Evolutionary conservation across 2,113 vertebrate species (phyloP).

Genomic region (Gavialis gangeticus): DNA sequence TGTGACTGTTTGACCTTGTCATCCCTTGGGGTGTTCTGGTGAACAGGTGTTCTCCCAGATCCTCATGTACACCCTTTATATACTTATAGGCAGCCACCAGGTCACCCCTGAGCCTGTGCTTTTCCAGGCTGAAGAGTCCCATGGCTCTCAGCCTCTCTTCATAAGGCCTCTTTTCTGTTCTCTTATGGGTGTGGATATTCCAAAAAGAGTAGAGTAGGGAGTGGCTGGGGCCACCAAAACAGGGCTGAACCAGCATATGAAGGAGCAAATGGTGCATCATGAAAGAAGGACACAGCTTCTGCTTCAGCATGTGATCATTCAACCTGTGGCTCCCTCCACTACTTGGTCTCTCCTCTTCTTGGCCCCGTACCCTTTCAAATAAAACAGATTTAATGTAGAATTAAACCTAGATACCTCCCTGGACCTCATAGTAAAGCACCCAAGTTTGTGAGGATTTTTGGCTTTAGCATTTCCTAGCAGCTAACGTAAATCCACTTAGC

Average conservation of each 20-base stretch:
- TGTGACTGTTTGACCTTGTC: too few species aligned
- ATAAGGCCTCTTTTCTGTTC: background rate
- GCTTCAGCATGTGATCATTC: background rate
- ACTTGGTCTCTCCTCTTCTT: background rate
- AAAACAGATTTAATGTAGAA: too few species aligned
- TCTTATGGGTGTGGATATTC: background rate
- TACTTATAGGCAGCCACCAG: too few species aligned
- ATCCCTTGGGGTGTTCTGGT: too few species aligned
- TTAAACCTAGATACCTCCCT: too few species aligned
- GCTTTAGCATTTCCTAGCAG: too few species aligned
- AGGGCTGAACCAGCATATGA: background rate
- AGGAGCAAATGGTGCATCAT: background rate
- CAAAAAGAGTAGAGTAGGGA: background rate
- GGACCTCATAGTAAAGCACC: too few species aligned
- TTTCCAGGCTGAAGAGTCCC: background rate
- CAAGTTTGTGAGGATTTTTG: too few species aligned
- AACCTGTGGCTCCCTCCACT: background rate
- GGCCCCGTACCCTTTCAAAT: background rate
- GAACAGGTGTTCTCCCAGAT: too few species aligned
- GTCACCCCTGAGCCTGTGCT: too few species aligned
- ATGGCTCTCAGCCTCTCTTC: background rate
- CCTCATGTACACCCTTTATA: too few species aligned
- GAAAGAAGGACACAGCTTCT: background rate
- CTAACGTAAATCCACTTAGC: too few species aligned
- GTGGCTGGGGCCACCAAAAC: fast-evolving